A percentile compares a stretch with the other conserved stretches of the same genome.
These are phyloP conservation scores for Bombus haemorrhoidalis DNA, from an alignment of 1,140 invertebrate genomes.

Conservation along the genomic window DNA sequence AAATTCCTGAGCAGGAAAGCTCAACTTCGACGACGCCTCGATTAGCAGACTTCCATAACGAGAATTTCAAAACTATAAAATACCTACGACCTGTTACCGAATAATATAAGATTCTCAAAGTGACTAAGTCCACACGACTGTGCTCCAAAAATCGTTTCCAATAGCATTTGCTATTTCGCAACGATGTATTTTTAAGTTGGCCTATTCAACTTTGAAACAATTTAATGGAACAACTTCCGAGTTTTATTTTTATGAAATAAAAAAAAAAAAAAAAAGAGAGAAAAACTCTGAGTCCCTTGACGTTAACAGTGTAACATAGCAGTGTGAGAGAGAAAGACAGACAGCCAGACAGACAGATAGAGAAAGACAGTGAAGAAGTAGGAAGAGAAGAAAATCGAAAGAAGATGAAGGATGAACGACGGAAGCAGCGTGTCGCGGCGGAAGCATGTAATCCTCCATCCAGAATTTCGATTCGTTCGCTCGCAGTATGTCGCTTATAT, in stretches of 20 bases:
- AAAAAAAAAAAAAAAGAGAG: no score
- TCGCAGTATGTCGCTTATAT: not conserved
- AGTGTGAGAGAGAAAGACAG: no score
- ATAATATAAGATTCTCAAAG: no score
- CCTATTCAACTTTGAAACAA: not conserved
- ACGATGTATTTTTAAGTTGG: no score
- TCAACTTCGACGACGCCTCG: not conserved
- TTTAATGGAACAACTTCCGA: slow-evolving; percentile 7
- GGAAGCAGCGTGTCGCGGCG: not conserved
- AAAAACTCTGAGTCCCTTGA: no score
- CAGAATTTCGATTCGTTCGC: slow-evolving; percentile 3
- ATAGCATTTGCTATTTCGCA: no score
- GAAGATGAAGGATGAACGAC: not conserved
- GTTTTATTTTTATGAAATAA: not conserved
- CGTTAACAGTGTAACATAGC: no score
- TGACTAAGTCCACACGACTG: no score
- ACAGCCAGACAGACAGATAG: no score
- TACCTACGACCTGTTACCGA: no score
- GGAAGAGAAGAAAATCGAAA: not conserved
- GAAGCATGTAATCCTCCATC: slow-evolving; percentile 3
- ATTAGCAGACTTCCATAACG: not conserved
- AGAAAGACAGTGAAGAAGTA: not conserved
- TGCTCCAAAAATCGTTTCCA: no score
- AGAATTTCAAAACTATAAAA: no score
- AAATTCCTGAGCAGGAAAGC: not conserved